Conservation (phyloP, 2,113 vertebrate genomes). For the Physeter macrocephalus region DNA sequence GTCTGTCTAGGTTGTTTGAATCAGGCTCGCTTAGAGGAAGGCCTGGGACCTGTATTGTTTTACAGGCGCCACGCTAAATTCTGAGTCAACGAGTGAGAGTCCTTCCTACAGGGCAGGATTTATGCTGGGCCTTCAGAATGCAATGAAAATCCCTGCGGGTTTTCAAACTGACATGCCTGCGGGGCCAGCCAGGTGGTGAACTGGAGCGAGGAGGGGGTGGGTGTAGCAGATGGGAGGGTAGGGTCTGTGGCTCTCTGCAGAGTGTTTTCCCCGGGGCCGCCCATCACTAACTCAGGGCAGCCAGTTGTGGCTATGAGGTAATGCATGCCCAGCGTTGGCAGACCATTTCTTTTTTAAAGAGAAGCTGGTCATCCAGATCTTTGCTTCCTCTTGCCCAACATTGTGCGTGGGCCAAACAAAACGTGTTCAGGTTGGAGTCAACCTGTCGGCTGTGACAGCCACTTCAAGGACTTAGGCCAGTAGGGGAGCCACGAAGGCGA, state of each 20-base stretch:
- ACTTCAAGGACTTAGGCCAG: not conserved
- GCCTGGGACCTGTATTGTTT: not conserved
- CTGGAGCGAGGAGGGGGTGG: not conserved
- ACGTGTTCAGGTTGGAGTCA: not conserved
- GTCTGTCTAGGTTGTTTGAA: not conserved
- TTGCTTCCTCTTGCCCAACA: not conserved
- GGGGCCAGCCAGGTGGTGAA: not conserved
- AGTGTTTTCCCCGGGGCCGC: not conserved
- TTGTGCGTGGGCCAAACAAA: not conserved
- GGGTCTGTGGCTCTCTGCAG: not conserved
- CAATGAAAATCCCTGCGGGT: rapidly evolving
- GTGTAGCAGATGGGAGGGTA: rapidly evolving
- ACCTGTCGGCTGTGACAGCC: not conserved
- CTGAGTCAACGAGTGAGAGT: not conserved
- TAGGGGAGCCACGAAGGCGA: not conserved
- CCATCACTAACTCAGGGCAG: not conserved
- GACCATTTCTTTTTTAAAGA: not conserved
- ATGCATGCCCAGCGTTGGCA: not conserved
- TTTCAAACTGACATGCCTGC: not conserved
- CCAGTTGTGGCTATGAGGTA: not conserved
- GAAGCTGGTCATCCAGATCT: not conserved
- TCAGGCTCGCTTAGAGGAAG: not conserved
- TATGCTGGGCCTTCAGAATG: not conserved
- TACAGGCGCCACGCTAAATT: not conserved
- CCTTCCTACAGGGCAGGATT: not conserved